Base-by-base conservation (phyloP, 2,797 vertebrate genomes). In the Glyptemys insculpta region DNA sequence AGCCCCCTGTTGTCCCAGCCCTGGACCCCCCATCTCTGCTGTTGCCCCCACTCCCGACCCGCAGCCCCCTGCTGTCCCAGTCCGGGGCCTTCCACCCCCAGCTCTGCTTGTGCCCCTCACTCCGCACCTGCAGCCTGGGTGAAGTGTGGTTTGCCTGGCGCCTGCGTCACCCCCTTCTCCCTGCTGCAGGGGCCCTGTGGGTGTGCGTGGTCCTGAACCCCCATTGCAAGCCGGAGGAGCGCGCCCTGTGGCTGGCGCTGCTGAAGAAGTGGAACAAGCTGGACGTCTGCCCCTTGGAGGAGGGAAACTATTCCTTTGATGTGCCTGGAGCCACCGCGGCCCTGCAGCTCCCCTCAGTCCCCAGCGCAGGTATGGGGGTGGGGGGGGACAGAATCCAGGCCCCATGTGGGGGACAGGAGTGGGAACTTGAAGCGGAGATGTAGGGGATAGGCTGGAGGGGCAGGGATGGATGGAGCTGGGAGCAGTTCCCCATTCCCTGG, bases 161-260 rank as follows among this genome's bases (percentile, higher is more conserved):
- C 8, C 44, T 41, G 29, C 3, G 12, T n/a, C 62, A 47, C 81
- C 41, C 47, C 31, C 78, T 68, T 80, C 47, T 79, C 15, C 86
- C 4, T 94, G 41, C 52, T 31, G 21, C 91, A 97, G 98, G 98
- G 56, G 97, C 98, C 44, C 90, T 98, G 85, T 98, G 98, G 98
- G 98, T 98, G 21, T 98, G 98, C 31, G 96, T 98, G 53, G 90
- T 98, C 57, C 95, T 98, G 86, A 98, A 97, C 65, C 98, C 98
- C 44, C 98, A 98, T 84, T 98, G 98, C 94, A 98, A 97, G 62
- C 86, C 97, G 15, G 98, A 98, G 56, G 98, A 98, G 81, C 96
- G 92, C 41, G 93, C 89, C 1, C 85, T 97, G 65, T 98, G 98
- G 98, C 95, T 98, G 37, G 97, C 98, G 76, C 97, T 98, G 56